Evolutionary conservation across 2,888 invertebrate species (phyloP).

Genomic region (Trichacis sp.): DNA sequence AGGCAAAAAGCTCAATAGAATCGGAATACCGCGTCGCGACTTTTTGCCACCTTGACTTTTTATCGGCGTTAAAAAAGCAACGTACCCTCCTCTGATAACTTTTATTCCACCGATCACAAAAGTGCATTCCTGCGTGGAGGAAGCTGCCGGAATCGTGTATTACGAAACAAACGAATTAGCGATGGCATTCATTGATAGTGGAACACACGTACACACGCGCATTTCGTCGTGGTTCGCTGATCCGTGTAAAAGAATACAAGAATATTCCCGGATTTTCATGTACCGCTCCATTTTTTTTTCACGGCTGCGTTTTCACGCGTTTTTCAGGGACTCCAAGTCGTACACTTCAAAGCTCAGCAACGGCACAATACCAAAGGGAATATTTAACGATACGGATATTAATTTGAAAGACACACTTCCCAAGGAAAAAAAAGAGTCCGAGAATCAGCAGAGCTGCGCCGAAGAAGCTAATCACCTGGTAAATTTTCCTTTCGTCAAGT

Average conservation of each 20-base stretch:
- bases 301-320: not conserved
- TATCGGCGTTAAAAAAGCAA: too few species aligned
- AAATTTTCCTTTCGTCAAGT: not conserved
- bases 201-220: slow-evolving; percentile 21
- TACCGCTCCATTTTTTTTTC: slow-evolving; percentile 5
- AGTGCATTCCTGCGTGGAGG: slow-evolving; percentile 15
- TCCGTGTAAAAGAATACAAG: slow-evolving; percentile 33
- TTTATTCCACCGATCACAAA: slow-evolving; percentile 4
- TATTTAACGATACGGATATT: slow-evolving; percentile 49
- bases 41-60: too few species aligned
- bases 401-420: slow-evolving; percentile 38
- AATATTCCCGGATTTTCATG: slow-evolving; percentile 6
- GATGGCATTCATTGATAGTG: slow-evolving; percentile 37
- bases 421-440: slow-evolving; percentile 52
- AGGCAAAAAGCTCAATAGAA: not conserved
- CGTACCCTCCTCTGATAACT: not conserved
- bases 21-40: too few species aligned
- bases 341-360: slow-evolving; percentile 62
- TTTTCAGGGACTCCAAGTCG: slow-evolving; percentile 44
- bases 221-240: slow-evolving; percentile 13
- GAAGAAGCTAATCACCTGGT: slow-evolving; percentile 64
- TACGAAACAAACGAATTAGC: slow-evolving; percentile 39
- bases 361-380: slow-evolving; percentile 62
- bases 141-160: slow-evolving; percentile 29
- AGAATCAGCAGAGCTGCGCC: slow-evolving; percentile 60